Conservation (phyloP, 1,140 invertebrate species). For the Drosophila dunni region DNA sequence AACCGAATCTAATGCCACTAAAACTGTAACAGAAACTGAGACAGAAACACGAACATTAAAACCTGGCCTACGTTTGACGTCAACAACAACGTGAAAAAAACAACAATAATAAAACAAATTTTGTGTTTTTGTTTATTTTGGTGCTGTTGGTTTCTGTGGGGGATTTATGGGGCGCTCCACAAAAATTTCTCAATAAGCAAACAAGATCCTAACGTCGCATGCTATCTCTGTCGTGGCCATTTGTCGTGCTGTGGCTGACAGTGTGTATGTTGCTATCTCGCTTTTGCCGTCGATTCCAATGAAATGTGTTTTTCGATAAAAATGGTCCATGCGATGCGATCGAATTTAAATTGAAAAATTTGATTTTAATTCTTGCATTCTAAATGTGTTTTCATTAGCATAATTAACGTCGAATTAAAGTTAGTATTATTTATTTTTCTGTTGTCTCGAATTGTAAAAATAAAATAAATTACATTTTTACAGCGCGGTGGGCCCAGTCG, state of each 20-base stretch:
- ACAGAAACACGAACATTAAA: slow-evolving; percentile 24
- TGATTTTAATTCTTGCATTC: slow-evolving; percentile 80
- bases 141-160: neutral
- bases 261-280: neutral
- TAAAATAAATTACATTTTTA: slow-evolving; percentile 74
- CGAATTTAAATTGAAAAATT: slow-evolving; percentile 84
- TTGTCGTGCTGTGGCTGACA: too few species aligned
- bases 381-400: slow-evolving; percentile 83
- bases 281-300: slow-evolving; percentile 62
- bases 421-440: slow-evolving; percentile 43
- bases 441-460: slow-evolving; percentile 53
- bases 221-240: slow-evolving; percentile 4
- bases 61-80: slow-evolving; percentile 54
- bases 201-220: slow-evolving; percentile 36
- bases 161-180: slow-evolving; percentile 53
- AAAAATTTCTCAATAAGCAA: slow-evolving; percentile 78
- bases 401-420: slow-evolving; percentile 80
- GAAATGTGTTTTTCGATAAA: slow-evolving; percentile 83
- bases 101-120: too few species aligned
- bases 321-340: slow-evolving; percentile 82
- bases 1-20: neutral
- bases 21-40: slow-evolving; percentile 7
- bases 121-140: too few species aligned
- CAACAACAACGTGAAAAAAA: slow-evolving; percentile 42
- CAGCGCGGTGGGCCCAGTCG: slow-evolving; percentile 43